phyloP scores from a whole-genome alignment of 2,797 vertebrate genomes.

The Rousettus madagascariensis region DNA sequence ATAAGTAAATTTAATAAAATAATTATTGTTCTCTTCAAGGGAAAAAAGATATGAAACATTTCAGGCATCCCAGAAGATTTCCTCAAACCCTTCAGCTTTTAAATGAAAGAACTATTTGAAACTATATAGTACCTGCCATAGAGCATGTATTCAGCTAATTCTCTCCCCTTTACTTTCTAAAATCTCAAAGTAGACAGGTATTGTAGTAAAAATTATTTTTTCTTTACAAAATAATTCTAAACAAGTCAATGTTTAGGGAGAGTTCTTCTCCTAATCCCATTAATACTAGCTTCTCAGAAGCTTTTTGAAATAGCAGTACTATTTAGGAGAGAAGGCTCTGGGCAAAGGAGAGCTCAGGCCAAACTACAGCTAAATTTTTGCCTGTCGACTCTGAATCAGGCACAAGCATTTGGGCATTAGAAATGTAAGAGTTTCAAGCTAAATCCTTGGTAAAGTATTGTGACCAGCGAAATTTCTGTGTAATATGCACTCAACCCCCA shows the following conservation, averaged over 20 bases:
- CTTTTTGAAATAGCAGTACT: conserved; percentile 38
- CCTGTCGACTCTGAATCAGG: conserved; percentile 25
- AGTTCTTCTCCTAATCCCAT: conserved; percentile 32
- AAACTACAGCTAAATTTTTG: conserved; percentile 52
- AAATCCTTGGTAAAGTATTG: not conserved
- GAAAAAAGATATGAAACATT: not conserved
- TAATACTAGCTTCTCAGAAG: not conserved
- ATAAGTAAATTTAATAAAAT: not conserved
- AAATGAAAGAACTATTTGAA: conserved; percentile 40
- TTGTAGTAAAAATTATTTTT: conserved; percentile 27
- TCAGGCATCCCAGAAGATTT: not conserved
- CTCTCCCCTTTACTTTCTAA: not conserved
- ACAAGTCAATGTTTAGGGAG: conserved; percentile 29
- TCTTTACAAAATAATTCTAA: conserved; percentile 48
- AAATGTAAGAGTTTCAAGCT: not conserved
- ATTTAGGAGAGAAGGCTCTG: conserved; percentile 8
- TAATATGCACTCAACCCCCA: not conserved
- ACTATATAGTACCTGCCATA: not conserved
- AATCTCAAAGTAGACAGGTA: conserved; percentile 37
- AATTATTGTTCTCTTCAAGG: conserved; percentile 16
- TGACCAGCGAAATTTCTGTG: conserved; percentile 31
- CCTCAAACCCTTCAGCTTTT: not conserved
- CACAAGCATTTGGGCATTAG: conserved; percentile 17
- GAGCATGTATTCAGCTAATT: not conserved
- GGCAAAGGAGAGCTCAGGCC: not conserved